Percentiles rank a stretch among this genome's conserved stretches.
These are phyloP conservation scores for Hydroisotoma schaefferi DNA, from an alignment of 2,888 invertebrate species.

Conservation along the genomic window DNA sequence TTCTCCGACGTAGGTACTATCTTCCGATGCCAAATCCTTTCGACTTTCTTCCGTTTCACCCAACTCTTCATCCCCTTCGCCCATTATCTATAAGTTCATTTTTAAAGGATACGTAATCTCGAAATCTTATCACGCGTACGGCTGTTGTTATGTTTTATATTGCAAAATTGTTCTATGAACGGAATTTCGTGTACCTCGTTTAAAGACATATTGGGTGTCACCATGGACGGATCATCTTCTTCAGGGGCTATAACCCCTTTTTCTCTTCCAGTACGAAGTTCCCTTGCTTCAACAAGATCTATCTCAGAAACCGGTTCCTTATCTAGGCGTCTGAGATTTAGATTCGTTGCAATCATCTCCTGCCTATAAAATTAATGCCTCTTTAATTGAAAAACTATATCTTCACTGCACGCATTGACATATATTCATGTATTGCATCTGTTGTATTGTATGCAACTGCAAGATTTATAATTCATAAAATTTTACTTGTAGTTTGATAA, in stretches of 20 bases:
- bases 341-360: slow-evolving; percentile 27
- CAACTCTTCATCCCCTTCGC: no score
- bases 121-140: no score
- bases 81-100: no score
- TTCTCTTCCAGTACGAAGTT: slow-evolving; percentile 27
- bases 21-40: no score
- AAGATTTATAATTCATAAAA: no score
- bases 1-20: background rate
- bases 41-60: no score
- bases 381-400: background rate
- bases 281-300: slow-evolving; percentile 22
- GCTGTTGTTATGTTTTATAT: no score
- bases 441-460: background rate
- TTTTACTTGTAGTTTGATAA: slow-evolving; percentile 21
- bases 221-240: slow-evolving; percentile 11
- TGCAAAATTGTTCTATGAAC: no score
- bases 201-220: background rate
- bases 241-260: slow-evolving; percentile 18
- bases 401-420: background rate
- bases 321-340: slow-evolving; percentile 24
- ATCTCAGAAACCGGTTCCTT: slow-evolving; percentile 28
- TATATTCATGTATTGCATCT: background rate
- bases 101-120: no score
- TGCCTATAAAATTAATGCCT: slow-evolving; percentile 3
- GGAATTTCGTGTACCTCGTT: no score